Evolutionary conservation across 2,888 invertebrate species (phyloP), one percentile per base, ranked within the genome.

Genomic region (Cinara cedri): DNA sequence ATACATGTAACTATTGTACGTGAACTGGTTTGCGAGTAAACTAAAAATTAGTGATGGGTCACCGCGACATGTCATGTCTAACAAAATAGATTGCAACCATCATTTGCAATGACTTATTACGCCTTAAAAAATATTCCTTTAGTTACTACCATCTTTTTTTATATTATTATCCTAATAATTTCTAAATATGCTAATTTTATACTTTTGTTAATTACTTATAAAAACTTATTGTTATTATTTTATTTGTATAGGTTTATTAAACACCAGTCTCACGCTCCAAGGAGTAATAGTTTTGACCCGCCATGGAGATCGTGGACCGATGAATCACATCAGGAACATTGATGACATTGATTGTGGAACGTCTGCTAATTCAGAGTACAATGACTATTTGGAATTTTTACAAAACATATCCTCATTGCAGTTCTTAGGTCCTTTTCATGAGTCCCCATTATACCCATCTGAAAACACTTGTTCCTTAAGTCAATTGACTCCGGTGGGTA

Each of bases 301-400:
- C 19, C 97, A 97, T 85, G 97, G 97, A 0, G 96, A 96, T 85
- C 88, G 97, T 70, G 95, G 96, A 0, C 94, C 96, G 0, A 88
- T 97, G 82, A 92, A 93, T 13, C 93, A 94, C 84, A 90, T 97
- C 1, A 89, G 91, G 74, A 93, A 92, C 81, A 91, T 94, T 55
- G 91, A 92, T 71, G 89, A 89, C 74, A 88, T 96, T 21, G 92
- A 94, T 82, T 97, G 96, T 85, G 91, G 91, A 57, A 87, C 85
- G 54, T 51, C 14, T 19, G 65, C 62, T 16, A 54, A 72, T 66
- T 21, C 42, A 13, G 54, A 81, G 26, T 76, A 72, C 19, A 44
- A 19, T 19, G 51, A 63, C 14, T 81, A 81, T 49, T 21, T 24
- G 19, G 21, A 72, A 19, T 81, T 78, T 44, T 55, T 81, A 14